Base-by-base conservation (phyloP, 2,888 invertebrate species). In the Pilophorus perplexus region DNA sequence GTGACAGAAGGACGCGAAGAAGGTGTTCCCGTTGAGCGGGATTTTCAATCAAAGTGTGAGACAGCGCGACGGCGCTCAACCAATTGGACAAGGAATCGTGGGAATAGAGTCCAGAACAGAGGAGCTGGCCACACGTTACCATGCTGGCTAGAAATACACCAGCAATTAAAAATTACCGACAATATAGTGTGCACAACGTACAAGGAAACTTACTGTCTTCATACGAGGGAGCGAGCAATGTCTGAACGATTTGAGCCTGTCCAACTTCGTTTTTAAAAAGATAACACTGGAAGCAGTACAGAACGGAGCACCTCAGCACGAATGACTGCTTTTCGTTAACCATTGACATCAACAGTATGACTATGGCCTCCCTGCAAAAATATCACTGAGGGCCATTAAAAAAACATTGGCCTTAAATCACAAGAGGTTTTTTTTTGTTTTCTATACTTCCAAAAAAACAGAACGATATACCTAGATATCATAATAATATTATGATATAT, bases 241-340 rank as follows among this genome's bases (percentile, higher is more conserved):
- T 97, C 75, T 93, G 90, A 0, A 99, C 88, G 1, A 99, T 84
- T 72, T 88, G 85, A 0, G 86, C 86, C 77, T 96, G 95, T 2
- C 91, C 91, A 25, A 85, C 82, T 76, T 93, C 90, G 77, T 99
- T 99, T 78, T 90, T 92, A 77, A 89, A 93, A 6, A 99, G 80
- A 77, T 90, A 99, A 76, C 94, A 95, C 80, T 98, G 89, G 78
- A 99, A 97, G 77, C 95, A 96, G 78, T 99, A 99, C 0, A 99
- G 84, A 1, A 98, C 95, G 0, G 98, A 91, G 76, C 94, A 94
- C 69, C 99, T 87, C 74, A 91, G 77, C 0, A 80, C 79, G 75
- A 98, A 90, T 0, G 95, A 90, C 76, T 99, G 99, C 75, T 95
- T 96, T 76, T 99, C 98, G 77, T 97, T 96, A 4, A 95, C 93